These are phyloP conservation scores for Ectemnius cavifrons DNA, from an alignment of 2,888 invertebrate genomes.

Conservation along the genomic window DNA sequence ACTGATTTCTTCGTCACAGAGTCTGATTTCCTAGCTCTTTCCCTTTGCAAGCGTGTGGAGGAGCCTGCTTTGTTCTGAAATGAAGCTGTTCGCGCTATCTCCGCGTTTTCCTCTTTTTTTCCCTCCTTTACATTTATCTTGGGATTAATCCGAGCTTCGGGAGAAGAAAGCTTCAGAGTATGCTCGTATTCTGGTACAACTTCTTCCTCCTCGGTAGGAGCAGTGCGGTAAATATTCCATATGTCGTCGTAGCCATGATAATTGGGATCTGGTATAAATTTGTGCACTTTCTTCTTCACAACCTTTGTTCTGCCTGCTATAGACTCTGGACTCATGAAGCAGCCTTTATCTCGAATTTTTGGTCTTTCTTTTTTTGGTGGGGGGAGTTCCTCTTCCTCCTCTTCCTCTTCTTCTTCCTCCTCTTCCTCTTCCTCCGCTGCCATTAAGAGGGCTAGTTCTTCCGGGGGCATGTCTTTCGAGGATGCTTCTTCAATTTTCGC, in stretches of 20 bases:
- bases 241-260: slow-evolving; percentile 51
- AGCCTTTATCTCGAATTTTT: slow-evolving; percentile 46
- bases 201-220: slow-evolving; percentile 45
- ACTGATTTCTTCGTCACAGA: too few relatives aligned
- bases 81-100: too few relatives aligned
- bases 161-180: slow-evolving; percentile 46
- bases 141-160: not conserved
- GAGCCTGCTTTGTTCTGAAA: too few relatives aligned
- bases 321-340: slow-evolving; percentile 44
- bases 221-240: slow-evolving; percentile 56
- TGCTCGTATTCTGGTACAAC: slow-evolving; percentile 52
- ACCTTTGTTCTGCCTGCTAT: slow-evolving; percentile 11
- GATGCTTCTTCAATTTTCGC: slow-evolving; percentile 20
- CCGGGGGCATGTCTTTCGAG: too few relatives aligned
- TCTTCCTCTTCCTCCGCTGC: slow-evolving; percentile 53
- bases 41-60: too few relatives aligned
- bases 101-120: too few relatives aligned
- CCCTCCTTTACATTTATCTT: too few relatives aligned
- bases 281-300: slow-evolving; percentile 21
- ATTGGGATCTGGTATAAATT: slow-evolving; percentile 49
- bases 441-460: not conserved
- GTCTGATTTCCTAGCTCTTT: too few relatives aligned
- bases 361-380: slow-evolving; percentile 8
- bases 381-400: slow-evolving; percentile 30
- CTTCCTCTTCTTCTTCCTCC: slow-evolving; percentile 38